These are phyloP conservation scores for Arnoldichthys spilopterus DNA, from an alignment of 2,797 vertebrate genomes.

Conservation along the genomic window DNA sequence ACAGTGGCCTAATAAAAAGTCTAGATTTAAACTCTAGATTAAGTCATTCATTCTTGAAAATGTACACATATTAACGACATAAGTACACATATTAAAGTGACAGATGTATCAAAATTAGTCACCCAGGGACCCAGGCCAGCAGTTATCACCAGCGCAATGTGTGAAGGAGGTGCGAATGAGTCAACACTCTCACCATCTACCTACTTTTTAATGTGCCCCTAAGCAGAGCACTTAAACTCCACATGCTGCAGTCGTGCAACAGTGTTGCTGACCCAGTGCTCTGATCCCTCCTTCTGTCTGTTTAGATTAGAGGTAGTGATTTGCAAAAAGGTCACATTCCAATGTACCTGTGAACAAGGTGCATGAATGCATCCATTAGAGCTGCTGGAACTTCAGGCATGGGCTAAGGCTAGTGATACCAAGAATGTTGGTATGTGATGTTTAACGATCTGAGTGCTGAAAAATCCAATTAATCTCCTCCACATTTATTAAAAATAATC, in stretches of 20 bases:
- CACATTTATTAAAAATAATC: too few relatives aligned
- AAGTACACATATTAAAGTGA: too few relatives aligned
- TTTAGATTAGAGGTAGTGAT: conserved; percentile 1
- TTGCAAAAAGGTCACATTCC: neutral
- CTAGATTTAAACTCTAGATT: too few relatives aligned
- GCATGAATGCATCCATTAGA: neutral
- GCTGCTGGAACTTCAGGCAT: neutral
- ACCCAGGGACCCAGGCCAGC: neutral
- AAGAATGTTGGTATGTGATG: too few relatives aligned
- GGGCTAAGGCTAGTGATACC: neutral
- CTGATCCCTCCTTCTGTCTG: neutral
- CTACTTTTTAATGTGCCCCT: neutral
- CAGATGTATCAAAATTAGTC: neutral
- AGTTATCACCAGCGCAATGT: neutral
- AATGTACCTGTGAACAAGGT: neutral
- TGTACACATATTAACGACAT: too few relatives aligned
- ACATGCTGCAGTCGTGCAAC: neutral
- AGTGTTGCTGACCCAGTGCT: neutral
- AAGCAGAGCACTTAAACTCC: neutral
- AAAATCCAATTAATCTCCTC: too few relatives aligned
- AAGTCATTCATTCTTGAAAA: too few relatives aligned
- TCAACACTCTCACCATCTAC: neutral
- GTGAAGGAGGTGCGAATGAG: conserved; percentile 15
- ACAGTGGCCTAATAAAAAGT: too few relatives aligned
- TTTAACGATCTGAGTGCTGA: too few relatives aligned